phyloP scores from a whole-genome alignment of 2,113 vertebrate genomes.

The Proteles cristata region DNA sequence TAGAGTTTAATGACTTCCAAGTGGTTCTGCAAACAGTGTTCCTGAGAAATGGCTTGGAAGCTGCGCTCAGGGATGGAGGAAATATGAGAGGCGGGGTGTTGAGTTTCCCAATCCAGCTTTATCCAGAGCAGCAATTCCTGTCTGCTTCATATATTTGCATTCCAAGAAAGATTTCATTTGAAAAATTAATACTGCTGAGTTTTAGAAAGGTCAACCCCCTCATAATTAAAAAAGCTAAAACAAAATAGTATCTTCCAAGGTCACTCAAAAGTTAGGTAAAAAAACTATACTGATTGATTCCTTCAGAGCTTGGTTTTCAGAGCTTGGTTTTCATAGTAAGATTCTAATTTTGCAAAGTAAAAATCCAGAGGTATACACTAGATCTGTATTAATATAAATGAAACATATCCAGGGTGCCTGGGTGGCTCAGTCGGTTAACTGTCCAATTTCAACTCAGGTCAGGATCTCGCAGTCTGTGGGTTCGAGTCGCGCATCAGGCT shows the following conservation, averaged over 20 bases:
- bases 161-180: background rate
- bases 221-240: slow-evolving; percentile 16
- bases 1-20: background rate
- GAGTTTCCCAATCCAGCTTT: background rate
- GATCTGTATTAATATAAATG: background rate
- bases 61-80: background rate
- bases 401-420: background rate
- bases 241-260: background rate
- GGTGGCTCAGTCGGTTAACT: too few species aligned
- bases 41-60: background rate
- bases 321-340: background rate
- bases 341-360: slow-evolving; percentile 6
- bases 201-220: slow-evolving; percentile 24
- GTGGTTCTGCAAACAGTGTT: background rate
- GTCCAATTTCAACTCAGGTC: too few species aligned
- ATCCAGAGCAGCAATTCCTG: background rate
- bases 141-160: background rate
- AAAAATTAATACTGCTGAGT: background rate
- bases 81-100: background rate
- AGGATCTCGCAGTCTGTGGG: too few species aligned
- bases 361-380: background rate
- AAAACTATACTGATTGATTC: background rate
- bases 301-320: background rate
- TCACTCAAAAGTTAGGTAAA: background rate
- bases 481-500: too few species aligned